Percentiles rank a stretch among this genome's conserved stretches.
These are phyloP conservation scores for Tapirus terrestris DNA, from an alignment of 2,113 vertebrate species.

Conservation along the genomic window DNA sequence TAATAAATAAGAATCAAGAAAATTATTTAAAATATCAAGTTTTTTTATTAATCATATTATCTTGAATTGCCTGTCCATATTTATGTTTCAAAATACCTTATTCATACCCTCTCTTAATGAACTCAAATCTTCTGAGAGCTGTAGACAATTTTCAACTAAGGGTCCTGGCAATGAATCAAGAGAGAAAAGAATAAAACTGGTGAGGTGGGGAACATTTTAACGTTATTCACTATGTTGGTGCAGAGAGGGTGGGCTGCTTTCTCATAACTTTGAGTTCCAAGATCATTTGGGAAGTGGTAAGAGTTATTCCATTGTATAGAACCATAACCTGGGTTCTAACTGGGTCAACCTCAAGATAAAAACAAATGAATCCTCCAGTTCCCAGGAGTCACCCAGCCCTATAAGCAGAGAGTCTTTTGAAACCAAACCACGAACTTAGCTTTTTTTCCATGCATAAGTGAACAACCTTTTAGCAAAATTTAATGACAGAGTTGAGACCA, in stretches of 20 bases:
- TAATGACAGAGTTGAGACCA: conserved; percentile 73
- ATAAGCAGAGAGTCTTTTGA: conserved; percentile 55
- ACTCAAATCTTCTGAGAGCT: neutral
- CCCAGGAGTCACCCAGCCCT: neutral
- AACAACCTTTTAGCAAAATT: conserved; percentile 75
- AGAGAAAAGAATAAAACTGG: neutral
- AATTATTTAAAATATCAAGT: neutral
- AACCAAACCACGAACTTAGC: conserved; percentile 53
- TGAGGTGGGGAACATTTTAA: neutral
- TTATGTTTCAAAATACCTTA: neutral
- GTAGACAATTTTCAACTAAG: neutral
- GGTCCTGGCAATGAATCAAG: neutral
- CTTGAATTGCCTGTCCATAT: conserved; percentile 15
- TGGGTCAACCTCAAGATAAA: conserved; percentile 54
- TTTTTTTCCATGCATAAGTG: conserved; percentile 65
- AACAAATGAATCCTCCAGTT: conserved; percentile 41
- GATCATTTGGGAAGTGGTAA: neutral
- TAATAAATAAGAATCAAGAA: neutral
- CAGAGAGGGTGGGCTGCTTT: neutral
- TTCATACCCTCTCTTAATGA: neutral
- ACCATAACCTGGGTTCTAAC: neutral
- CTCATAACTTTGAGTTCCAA: conserved; percentile 1
- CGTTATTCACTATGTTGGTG: neutral
- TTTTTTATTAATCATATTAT: neutral
- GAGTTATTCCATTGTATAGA: neutral